Evolutionary conservation across 1,140 invertebrate genomes (phyloP).

Genomic region (Hormaphis cornu): DNA sequence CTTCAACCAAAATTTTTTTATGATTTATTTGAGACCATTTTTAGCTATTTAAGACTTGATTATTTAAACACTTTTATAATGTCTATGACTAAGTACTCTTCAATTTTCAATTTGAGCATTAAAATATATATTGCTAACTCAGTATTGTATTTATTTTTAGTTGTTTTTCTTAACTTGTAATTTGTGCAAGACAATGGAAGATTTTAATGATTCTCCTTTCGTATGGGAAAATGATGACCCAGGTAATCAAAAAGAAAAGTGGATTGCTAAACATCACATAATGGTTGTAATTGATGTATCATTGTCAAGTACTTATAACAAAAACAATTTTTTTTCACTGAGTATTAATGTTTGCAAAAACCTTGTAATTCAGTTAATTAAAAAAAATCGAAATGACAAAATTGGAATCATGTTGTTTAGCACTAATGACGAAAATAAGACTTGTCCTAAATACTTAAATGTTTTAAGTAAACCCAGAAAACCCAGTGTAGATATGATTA

Average conservation of each 20-base stretch:
- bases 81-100: too few relatives aligned
- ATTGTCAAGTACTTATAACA: conserved; percentile 5
- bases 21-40: too few relatives aligned
- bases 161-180: too few relatives aligned
- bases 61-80: too few relatives aligned
- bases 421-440: conserved; percentile 11
- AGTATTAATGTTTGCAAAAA: conserved; percentile 11
- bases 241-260: background rate
- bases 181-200: background rate
- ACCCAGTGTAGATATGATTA: conserved; percentile 10
- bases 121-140: too few relatives aligned
- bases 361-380: conserved; percentile 11
- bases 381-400: conserved; percentile 3
- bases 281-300: conserved; percentile 21
- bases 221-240: conserved; percentile 10
- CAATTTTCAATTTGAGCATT: too few relatives aligned
- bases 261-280: conserved; percentile 7
- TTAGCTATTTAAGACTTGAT: too few relatives aligned
- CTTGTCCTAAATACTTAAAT: conserved; percentile 8
- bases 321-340: background rate
- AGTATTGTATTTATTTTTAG: too few relatives aligned
- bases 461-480: background rate
- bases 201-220: background rate
- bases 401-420: conserved; percentile 28
- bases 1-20: too few relatives aligned